Percentiles rank a stretch among this genome's conserved stretches.
Conservation (phyloP, 64 coral and sea anemone species). For the Hydrozoanthus tunicans region DNA sequence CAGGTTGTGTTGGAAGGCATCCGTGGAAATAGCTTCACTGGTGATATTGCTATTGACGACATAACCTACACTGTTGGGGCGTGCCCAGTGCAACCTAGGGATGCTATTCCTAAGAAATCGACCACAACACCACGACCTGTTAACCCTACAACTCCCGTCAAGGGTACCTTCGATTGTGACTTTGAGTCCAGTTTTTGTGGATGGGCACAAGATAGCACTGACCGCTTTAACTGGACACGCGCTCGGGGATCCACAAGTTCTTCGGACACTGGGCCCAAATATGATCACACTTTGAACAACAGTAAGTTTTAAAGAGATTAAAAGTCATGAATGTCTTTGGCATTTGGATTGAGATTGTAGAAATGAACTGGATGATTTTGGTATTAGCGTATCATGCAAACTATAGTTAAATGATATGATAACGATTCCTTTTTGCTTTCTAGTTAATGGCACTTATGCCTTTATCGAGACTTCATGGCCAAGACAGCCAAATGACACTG, state of each 20-base stretch:
- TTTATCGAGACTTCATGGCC: constrained; percentile 85
- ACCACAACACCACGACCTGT: constrained; percentile 53
- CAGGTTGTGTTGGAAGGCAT: constrained; percentile 91
- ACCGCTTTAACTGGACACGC: constrained; percentile 85
- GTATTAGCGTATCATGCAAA: too few relatives aligned
- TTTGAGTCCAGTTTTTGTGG: constrained; percentile 77
- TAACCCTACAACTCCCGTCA: constrained; percentile 26
- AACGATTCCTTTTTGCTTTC: not conserved
- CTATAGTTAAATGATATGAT: too few relatives aligned
- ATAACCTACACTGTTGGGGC: constrained; percentile 74
- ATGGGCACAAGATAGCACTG: constrained; percentile 78
- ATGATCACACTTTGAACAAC: constrained; percentile 74
- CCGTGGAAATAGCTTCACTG: constrained; percentile 70
- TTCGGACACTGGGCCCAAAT: constrained; percentile 57
- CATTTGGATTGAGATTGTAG: not conserved
- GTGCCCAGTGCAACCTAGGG: constrained; percentile 66
- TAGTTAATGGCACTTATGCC: constrained; percentile 80
- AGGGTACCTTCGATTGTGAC: constrained; percentile 59
- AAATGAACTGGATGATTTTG: not conserved
- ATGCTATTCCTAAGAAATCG: constrained; percentile 45
- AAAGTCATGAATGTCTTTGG: too few relatives aligned
- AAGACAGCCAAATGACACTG: constrained; percentile 69
- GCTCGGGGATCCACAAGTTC: constrained; percentile 31
- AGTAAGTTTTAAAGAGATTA: not conserved
- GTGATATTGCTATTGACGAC: constrained; percentile 89